A percentile compares a stretch with the other conserved stretches of the same genome.
Conservation (phyloP, 2,113 vertebrate genomes). For the Lanius collurio region DNA sequence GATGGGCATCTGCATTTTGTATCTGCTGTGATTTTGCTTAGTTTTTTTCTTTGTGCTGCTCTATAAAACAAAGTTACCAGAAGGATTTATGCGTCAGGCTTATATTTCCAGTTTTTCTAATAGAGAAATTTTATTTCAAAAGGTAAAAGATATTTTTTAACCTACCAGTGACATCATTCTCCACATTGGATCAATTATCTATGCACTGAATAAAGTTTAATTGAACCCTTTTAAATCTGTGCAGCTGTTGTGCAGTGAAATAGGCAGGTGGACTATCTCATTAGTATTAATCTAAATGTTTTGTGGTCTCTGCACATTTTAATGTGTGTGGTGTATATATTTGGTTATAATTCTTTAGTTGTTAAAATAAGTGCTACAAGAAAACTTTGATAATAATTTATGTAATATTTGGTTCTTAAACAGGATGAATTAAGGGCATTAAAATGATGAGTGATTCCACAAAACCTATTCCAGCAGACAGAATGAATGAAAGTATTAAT, state of each 20-base stretch:
- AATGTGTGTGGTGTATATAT: constrained; percentile 45
- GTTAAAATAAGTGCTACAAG: constrained; percentile 41
- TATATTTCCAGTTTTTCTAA: constrained; percentile 58
- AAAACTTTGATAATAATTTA: constrained; percentile 51
- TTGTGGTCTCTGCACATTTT: constrained; percentile 63
- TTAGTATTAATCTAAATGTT: constrained; percentile 72
- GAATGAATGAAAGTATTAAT: constrained; percentile 55
- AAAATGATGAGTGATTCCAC: constrained; percentile 42
- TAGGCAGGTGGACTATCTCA: constrained; percentile 64
- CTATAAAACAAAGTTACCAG: constrained; percentile 52
- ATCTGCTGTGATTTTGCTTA: constrained; percentile 15
- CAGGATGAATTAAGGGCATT: constrained; percentile 37
- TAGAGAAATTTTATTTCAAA: constrained; percentile 57
- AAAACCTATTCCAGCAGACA: constrained; percentile 45
- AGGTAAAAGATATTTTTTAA: constrained; percentile 58
- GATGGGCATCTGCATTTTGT: constrained; percentile 18
- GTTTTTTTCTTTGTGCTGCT: constrained; percentile 42
- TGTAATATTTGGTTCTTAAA: constrained; percentile 49
- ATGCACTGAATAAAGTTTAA: constrained; percentile 74
- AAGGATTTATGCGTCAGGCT: constrained; percentile 39
- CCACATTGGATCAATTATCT: constrained; percentile 69
- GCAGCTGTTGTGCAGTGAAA: constrained; percentile 65
- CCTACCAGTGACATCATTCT: constrained; percentile 53
- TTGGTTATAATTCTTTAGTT: constrained; percentile 54
- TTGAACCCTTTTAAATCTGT: constrained; percentile 69